A percentile compares a stretch with the other conserved stretches of the same genome.
Evolutionary conservation across 2,888 invertebrate genomes (phyloP).

Genomic region (Lamproptera curius): DNA sequence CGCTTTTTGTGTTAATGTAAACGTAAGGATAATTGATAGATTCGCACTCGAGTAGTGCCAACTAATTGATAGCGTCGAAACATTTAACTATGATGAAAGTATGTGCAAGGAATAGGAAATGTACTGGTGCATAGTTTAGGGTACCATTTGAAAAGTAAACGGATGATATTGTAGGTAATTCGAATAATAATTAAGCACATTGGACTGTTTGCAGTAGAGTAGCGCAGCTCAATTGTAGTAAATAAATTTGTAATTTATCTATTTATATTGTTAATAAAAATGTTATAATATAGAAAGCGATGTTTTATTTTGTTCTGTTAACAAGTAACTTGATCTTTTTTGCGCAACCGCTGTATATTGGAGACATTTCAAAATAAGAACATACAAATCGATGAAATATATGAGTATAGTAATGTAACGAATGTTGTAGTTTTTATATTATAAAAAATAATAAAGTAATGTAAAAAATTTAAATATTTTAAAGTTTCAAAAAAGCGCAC

Average conservation of each 20-base stretch:
- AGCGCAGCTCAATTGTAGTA: slow-evolving; percentile 76
- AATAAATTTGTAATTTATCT: slow-evolving; percentile 74
- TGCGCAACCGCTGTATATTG: too few relatives aligned
- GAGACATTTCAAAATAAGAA: too few relatives aligned
- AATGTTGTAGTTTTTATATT: too few relatives aligned
- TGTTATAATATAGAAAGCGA: slow-evolving; percentile 66
- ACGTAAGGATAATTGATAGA: slow-evolving; percentile 27
- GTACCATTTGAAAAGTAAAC: slow-evolving; percentile 33
- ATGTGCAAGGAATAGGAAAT: slow-evolving; percentile 30
- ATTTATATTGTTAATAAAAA: slow-evolving; percentile 79
- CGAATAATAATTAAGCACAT: slow-evolving; percentile 54
- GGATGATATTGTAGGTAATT: slow-evolving; percentile 33
- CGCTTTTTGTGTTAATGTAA: slow-evolving; percentile 34
- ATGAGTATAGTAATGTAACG: too few relatives aligned
- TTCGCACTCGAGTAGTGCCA: slow-evolving; percentile 24
- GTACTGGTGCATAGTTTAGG: slow-evolving; percentile 59
- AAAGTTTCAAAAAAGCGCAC: too few relatives aligned
- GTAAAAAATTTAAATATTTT: too few relatives aligned
- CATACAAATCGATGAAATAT: too few relatives aligned
- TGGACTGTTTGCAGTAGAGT: slow-evolving; percentile 75
- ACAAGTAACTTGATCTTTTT: too few relatives aligned
- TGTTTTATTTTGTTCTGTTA: slow-evolving; percentile 26
- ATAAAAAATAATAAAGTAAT: too few relatives aligned
- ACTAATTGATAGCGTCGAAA: slow-evolving; percentile 22
- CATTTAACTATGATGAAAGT: slow-evolving; percentile 16